phyloP scores from a whole-genome alignment of 2,113 vertebrate species.

The Megaceryle maxima region DNA sequence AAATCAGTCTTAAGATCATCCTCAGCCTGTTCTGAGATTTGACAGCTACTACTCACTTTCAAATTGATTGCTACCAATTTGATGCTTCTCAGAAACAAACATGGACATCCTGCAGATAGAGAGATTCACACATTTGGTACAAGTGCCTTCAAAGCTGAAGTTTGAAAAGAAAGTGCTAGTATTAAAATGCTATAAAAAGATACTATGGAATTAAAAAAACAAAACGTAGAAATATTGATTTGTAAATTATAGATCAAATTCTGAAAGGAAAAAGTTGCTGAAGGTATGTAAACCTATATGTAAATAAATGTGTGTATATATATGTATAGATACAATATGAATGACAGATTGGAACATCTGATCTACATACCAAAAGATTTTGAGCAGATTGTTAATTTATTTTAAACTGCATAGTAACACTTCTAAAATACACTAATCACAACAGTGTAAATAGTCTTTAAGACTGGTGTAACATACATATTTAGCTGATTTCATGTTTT shows the following conservation, averaged over 20 bases:
- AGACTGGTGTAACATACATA: background rate
- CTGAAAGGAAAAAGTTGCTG: slow-evolving; percentile 4
- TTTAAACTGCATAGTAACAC: slow-evolving; percentile 65
- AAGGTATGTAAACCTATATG: slow-evolving; percentile 11
- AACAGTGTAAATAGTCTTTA: slow-evolving; percentile 43
- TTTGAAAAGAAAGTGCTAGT: background rate
- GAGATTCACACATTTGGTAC: slow-evolving; percentile 46
- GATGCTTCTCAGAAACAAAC: slow-evolving; percentile 42
- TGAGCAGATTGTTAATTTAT: slow-evolving; percentile 65
- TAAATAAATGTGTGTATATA: slow-evolving; percentile 34
- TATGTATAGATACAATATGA: slow-evolving; percentile 11
- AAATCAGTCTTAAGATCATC: slow-evolving; percentile 45
- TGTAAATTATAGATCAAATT: slow-evolving; percentile 25
- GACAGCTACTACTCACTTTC: slow-evolving; percentile 46
- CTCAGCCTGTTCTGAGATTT: slow-evolving; percentile 17
- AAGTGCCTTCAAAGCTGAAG: slow-evolving; percentile 37
- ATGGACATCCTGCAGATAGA: slow-evolving; percentile 50
- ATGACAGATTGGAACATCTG: slow-evolving; percentile 50
- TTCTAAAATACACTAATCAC: slow-evolving; percentile 62
- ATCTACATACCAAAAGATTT: slow-evolving; percentile 34
- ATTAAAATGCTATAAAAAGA: slow-evolving; percentile 48
- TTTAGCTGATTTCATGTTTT: slow-evolving; percentile 22
- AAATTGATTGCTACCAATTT: slow-evolving; percentile 48
- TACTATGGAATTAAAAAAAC: background rate
- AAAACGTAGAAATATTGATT: background rate